Percentiles rank a stretch among this genome's conserved stretches.
Evolutionary conservation across 2,113 vertebrate species (phyloP).

Genomic region (Octodon degus): DNA sequence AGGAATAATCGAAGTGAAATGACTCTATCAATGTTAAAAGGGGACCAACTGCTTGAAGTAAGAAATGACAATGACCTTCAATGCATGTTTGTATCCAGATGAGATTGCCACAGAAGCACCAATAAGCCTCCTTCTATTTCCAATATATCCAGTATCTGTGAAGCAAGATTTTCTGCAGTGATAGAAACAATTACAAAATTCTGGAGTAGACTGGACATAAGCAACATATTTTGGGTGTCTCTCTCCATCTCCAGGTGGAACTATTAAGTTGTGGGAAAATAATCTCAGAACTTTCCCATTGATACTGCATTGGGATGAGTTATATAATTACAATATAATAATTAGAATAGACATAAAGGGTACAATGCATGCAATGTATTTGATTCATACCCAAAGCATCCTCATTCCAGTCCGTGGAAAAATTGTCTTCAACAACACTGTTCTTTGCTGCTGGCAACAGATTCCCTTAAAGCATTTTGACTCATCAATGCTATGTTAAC

Average conservation of each 20-base stretch:
- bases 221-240: neutral
- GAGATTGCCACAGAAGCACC: neutral
- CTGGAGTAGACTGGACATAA: neutral
- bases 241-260: neutral
- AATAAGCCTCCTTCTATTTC: neutral
- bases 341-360: neutral
- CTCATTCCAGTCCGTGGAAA: neutral
- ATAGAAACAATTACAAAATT: neutral
- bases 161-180: neutral
- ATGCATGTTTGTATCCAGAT: neutral
- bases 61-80: neutral
- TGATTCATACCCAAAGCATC: neutral
- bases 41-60: neutral
- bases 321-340: neutral
- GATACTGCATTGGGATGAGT: neutral
- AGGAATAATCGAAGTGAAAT: neutral
- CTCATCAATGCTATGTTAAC: neutral
- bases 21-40: neutral
- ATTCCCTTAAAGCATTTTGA: neutral
- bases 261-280: neutral
- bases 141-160: neutral
- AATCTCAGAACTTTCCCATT: neutral
- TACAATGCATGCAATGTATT: neutral
- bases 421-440: neutral
- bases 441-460: neutral